These are phyloP conservation scores for Triplophysa yarkandensis DNA, from an alignment of 2,797 vertebrate species.

Conservation along the genomic window DNA sequence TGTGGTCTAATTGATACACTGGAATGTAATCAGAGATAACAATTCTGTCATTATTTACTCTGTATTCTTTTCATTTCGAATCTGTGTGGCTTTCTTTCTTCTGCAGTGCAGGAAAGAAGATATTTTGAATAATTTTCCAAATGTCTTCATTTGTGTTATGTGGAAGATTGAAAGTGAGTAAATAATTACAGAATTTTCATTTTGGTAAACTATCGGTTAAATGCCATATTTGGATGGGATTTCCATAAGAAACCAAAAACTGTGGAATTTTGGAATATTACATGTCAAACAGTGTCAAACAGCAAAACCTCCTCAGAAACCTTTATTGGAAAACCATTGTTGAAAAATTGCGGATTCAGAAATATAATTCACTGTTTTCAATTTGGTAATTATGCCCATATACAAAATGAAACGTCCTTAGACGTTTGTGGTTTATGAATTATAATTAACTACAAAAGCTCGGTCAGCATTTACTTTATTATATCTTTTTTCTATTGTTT, in stretches of 20 bases:
- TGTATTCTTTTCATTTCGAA: no score
- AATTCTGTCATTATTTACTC: no score
- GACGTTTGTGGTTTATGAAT: not conserved
- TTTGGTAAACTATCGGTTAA: no score
- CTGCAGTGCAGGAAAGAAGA: no score
- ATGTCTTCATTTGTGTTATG: no score
- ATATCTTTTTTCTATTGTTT: slow-evolving; percentile 19
- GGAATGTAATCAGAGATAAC: slow-evolving; percentile 5
- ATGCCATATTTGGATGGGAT: not conserved
- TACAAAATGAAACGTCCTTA: no score
- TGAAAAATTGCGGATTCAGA: not conserved
- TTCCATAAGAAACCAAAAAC: not conserved
- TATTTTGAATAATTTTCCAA: no score
- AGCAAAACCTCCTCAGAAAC: not conserved
- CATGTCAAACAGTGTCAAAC: not conserved
- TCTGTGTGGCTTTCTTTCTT: no score
- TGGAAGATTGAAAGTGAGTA: no score
- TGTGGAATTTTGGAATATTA: not conserved
- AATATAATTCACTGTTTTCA: not conserved
- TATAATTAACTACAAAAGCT: slow-evolving; percentile 26
- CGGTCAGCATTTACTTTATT: not conserved
- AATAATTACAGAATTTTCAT: no score
- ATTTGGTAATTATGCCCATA: no score
- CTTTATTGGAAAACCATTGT: not conserved
- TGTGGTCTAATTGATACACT: not conserved